These are phyloP conservation scores for Ormyrus thymus DNA, from an alignment of 2,888 invertebrate genomes.

Conservation along the genomic window DNA sequence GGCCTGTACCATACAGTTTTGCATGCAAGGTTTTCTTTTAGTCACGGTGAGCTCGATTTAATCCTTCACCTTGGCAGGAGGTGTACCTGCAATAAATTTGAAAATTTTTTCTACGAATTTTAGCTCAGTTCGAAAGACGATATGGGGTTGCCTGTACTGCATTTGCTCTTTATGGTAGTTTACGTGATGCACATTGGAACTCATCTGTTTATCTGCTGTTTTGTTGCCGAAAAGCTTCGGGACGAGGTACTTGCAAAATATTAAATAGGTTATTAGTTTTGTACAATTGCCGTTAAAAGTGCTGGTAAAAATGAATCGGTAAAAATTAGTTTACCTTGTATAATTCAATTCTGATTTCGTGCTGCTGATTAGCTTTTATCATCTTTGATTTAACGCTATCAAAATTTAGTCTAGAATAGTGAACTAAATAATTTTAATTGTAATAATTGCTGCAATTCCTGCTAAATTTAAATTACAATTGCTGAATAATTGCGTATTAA, in stretches of 20 bases:
- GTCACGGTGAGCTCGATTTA: slow-evolving; percentile 59
- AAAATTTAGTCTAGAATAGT: too few relatives aligned
- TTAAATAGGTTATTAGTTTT: too few relatives aligned
- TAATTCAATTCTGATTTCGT: too few relatives aligned
- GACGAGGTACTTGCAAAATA: slow-evolving; percentile 29
- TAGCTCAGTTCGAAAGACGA: slow-evolving; percentile 7
- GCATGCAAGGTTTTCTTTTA: slow-evolving; percentile 63
- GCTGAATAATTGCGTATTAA: too few relatives aligned
- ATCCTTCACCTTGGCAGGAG: neutral
- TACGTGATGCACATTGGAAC: slow-evolving; percentile 29
- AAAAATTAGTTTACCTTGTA: too few relatives aligned
- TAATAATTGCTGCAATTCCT: too few relatives aligned
- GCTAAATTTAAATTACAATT: too few relatives aligned
- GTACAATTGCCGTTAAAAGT: too few relatives aligned
- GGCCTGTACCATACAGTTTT: slow-evolving; percentile 61
- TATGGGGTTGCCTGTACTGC: neutral
- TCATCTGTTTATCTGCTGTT: slow-evolving; percentile 47
- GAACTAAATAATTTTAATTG: too few relatives aligned
- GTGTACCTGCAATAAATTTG: neutral
- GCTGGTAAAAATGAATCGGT: too few relatives aligned
- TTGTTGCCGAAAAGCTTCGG: slow-evolving; percentile 40
- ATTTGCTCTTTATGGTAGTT: slow-evolving; percentile 29
- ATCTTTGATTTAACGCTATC: too few relatives aligned
- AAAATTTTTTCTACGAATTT: slow-evolving; percentile 35
- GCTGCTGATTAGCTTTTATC: too few relatives aligned